A percentile compares a stretch with the other conserved stretches of the same genome.
Conservation (phyloP, 2,113 vertebrate species). For the Oryzias javanicus region DNA sequence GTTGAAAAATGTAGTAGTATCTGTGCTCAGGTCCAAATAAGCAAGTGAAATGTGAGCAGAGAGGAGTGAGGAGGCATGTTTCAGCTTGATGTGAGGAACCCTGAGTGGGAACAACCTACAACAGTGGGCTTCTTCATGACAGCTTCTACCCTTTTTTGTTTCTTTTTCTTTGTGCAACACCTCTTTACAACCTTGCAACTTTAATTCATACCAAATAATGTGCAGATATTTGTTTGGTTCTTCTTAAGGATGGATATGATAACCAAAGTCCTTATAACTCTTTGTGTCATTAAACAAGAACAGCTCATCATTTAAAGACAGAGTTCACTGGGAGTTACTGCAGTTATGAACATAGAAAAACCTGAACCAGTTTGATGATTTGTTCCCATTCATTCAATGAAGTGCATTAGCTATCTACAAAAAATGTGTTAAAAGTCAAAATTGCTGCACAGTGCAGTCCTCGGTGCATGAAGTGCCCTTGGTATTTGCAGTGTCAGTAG, state of each 20-base stretch:
- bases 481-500: not conserved
- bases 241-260: conserved; percentile 43
- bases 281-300: conserved; percentile 52
- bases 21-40: too few species aligned
- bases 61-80: too few species aligned
- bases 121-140: too few species aligned
- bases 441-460: not conserved
- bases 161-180: too few species aligned
- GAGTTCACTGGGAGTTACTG: conserved; percentile 52
- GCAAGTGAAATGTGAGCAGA: too few species aligned
- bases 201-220: too few species aligned
- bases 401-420: not conserved
- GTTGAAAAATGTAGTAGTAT: too few species aligned
- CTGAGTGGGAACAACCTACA: too few species aligned
- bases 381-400: conserved; percentile 41
- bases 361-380: conserved; percentile 23
- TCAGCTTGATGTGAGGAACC: too few species aligned
- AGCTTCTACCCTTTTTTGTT: too few species aligned
- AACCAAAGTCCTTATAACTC: conserved; percentile 37
- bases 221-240: too few species aligned
- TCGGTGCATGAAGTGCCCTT: not conserved
- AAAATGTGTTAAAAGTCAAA: not conserved
- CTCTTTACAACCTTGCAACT: too few species aligned
- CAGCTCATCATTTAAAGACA: conserved; percentile 52
- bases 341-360: conserved; percentile 19